Percentiles rank a stretch among this genome's conserved stretches.
These are phyloP conservation scores for Ctenosaura bakeri DNA, from an alignment of 2,797 vertebrate genomes.

Conservation along the genomic window DNA sequence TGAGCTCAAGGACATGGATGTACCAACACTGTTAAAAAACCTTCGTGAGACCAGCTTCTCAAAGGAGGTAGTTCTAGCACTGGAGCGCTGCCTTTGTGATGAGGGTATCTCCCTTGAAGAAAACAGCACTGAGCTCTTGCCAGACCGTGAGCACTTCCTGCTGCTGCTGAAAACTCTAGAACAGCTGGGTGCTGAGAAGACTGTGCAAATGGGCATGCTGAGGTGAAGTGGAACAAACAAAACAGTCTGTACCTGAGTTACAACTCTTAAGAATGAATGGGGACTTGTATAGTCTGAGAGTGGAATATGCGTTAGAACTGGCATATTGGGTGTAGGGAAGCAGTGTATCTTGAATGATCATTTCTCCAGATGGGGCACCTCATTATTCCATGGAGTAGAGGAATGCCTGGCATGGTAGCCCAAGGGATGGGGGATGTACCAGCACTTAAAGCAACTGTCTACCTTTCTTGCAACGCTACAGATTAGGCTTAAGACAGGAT, in stretches of 20 bases:
- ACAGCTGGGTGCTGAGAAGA: constrained; percentile 86
- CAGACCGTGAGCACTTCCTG: constrained; percentile 85
- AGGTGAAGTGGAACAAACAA: constrained; percentile 74
- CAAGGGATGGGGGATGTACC: not conserved
- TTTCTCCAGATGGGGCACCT: not conserved
- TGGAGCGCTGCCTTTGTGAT: constrained; percentile 88
- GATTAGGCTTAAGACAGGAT: not conserved
- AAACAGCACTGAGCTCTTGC: constrained; percentile 81
- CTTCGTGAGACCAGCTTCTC: constrained; percentile 82
- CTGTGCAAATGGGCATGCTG: constrained; percentile 85
- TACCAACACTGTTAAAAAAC: constrained; percentile 81
- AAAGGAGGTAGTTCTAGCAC: constrained; percentile 88
- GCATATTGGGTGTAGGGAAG: not conserved
- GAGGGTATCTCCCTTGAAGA: constrained; percentile 74
- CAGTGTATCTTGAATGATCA: not conserved
- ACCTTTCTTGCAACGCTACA: not conserved
- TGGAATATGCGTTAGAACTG: not conserved
- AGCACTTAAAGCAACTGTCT: not conserved
- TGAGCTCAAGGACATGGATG: constrained; percentile 28
- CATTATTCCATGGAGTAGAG: not conserved
- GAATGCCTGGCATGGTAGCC: not conserved
- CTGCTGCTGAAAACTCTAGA: constrained; percentile 88
- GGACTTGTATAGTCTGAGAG: not conserved
- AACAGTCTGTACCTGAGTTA: not conserved
- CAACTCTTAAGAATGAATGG: not conserved